Percentiles rank a stretch among this genome's conserved stretches.
These are phyloP conservation scores for Argyrosomus regius DNA, from an alignment of 2,797 vertebrate species.

Conservation along the genomic window DNA sequence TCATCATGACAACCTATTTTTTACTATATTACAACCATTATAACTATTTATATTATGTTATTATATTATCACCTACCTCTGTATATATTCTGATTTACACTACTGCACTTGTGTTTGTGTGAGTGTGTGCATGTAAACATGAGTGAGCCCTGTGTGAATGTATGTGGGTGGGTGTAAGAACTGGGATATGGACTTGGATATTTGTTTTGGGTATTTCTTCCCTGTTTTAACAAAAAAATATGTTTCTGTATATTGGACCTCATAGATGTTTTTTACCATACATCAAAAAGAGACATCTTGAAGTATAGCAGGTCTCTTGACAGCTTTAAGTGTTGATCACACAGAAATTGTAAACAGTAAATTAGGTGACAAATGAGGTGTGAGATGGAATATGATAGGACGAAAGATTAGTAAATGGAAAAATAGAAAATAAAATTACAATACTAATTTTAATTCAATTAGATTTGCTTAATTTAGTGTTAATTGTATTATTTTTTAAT, in stretches of 20 bases:
- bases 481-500: not conserved
- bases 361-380: slow-evolving; percentile 18
- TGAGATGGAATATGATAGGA: not conserved
- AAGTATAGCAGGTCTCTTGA: not conserved
- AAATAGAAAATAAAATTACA: not conserved
- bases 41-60: too few relatives aligned
- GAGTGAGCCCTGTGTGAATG: too few relatives aligned
- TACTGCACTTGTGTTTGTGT: too few relatives aligned
- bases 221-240: not conserved
- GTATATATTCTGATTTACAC: too few relatives aligned
- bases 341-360: not conserved
- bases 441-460: not conserved
- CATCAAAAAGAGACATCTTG: not conserved
- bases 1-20: too few relatives aligned
- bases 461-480: not conserved
- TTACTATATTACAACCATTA: too few relatives aligned
- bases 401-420: not conserved
- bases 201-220: too few relatives aligned
- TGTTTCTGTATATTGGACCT: not conserved
- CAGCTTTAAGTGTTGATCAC: not conserved
- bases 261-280: not conserved
- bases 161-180: too few relatives aligned
- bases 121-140: too few relatives aligned
- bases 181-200: too few relatives aligned
- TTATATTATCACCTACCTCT: too few relatives aligned